Evolutionary conservation across 2,888 invertebrate species (phyloP).

Genomic region (Oligia latruncula): DNA sequence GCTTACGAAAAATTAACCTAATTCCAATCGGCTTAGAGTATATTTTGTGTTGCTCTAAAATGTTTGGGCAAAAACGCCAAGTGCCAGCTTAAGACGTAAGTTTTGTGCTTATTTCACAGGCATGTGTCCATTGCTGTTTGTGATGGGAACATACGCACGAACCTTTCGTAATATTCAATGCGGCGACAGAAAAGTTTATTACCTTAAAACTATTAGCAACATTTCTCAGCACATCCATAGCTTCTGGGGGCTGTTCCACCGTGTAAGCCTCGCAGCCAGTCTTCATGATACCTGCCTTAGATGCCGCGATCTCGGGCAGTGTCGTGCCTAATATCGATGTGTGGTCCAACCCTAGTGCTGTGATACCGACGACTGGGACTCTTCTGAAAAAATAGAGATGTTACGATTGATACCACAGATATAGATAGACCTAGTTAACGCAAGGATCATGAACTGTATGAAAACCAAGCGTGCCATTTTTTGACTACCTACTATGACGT

Average conservation of each 20-base stretch:
- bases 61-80: too few relatives aligned
- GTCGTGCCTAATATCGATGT: constrained; percentile 94
- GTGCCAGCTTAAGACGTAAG: not conserved
- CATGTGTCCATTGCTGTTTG: too few relatives aligned
- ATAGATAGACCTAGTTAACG: too few relatives aligned
- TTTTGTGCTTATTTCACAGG: too few relatives aligned
- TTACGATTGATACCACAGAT: not conserved
- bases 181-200: not conserved
- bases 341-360: constrained; percentile 98
- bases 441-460: too few relatives aligned
- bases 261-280: constrained; percentile 92
- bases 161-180: too few relatives aligned
- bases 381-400: constrained; percentile 86
- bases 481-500: too few relatives aligned
- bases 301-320: constrained; percentile 96
- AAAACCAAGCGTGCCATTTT: too few relatives aligned
- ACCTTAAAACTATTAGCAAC: constrained; percentile 92
- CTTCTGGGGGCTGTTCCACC: constrained; percentile 91
- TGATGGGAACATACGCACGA: too few relatives aligned
- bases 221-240: constrained; percentile 91
- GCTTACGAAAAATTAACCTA: not conserved
- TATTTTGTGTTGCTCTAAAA: not conserved
- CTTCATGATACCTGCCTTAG: constrained; percentile 99
- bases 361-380: constrained; percentile 96
- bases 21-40: not conserved